A percentile compares a stretch with the other conserved stretches of the same genome.
Evolutionary conservation across 2,888 invertebrate species (phyloP).

Genomic region (Aricia artaxerxes): DNA sequence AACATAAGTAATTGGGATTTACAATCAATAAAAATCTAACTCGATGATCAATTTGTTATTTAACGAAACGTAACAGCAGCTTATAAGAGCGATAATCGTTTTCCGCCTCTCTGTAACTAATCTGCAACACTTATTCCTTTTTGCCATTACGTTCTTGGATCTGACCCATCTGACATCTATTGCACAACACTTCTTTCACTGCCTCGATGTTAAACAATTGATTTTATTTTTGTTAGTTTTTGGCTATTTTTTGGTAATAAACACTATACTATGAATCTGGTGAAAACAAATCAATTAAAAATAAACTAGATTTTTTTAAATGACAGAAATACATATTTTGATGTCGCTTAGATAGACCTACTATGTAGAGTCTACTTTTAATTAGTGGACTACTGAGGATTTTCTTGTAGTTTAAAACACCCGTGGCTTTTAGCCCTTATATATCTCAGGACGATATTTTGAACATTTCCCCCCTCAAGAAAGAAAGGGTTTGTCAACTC

Average conservation of each 20-base stretch:
- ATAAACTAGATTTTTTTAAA: no score
- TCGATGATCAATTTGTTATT: background rate
- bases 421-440: background rate
- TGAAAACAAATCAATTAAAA: background rate
- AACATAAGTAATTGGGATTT: no score
- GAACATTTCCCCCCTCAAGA: background rate
- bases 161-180: background rate
- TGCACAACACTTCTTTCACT: slow-evolving; percentile 39
- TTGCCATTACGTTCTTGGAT: slow-evolving; percentile 33
- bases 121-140: slow-evolving; percentile 36
- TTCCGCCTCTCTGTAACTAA: slow-evolving; percentile 39
- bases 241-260: background rate
- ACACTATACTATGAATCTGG: background rate
- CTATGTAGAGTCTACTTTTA: no score
- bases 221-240: background rate
- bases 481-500: background rate
- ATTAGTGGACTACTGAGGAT: no score
- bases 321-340: no score
- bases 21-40: no score
- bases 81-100: background rate
- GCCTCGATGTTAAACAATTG: background rate
- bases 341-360: no score
- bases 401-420: no score
- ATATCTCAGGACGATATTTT: background rate
- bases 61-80: background rate